Percentiles rank a stretch among this genome's conserved stretches.
Evolutionary conservation across 2,113 vertebrate genomes (phyloP).

Genomic region (Saccopteryx bilineata): DNA sequence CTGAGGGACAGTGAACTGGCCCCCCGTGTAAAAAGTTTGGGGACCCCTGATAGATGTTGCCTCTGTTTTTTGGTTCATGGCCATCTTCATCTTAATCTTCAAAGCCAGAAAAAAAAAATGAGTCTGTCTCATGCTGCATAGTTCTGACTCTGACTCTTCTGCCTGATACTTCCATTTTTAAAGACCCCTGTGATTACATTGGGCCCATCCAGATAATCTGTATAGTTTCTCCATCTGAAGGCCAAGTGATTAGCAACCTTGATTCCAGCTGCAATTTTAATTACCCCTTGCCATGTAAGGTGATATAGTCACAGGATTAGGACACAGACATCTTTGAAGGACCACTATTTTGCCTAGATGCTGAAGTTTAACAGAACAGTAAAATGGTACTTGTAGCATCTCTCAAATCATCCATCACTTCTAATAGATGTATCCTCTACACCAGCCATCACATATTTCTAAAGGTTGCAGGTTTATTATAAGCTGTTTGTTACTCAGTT

Average conservation of each 20-base stretch:
- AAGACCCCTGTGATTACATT: constrained; percentile 43
- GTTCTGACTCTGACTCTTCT: background rate
- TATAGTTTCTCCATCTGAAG: constrained; percentile 16
- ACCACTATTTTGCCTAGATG: background rate
- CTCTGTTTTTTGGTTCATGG: constrained; percentile 4
- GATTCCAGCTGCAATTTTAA: constrained; percentile 9
- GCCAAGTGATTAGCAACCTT: background rate
- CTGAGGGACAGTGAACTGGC: too few species aligned
- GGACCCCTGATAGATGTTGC: too few species aligned
- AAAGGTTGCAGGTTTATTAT: constrained; percentile 25
- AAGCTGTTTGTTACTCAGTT: background rate
- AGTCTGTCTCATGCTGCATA: background rate
- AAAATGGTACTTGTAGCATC: background rate
- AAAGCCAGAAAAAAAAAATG: background rate
- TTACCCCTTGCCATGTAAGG: background rate
- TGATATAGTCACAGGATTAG: background rate
- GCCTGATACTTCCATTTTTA: constrained; percentile 27
- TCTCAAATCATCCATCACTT: constrained; percentile 49
- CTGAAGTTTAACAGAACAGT: constrained; percentile 44
- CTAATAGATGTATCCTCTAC: constrained; percentile 5
- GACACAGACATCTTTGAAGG: background rate
- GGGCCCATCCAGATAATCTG: background rate
- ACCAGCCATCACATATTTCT: constrained; percentile 14
- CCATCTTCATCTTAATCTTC: constrained; percentile 6
- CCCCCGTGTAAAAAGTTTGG: too few species aligned